These are phyloP conservation scores for Alfaro cultratus DNA, from an alignment of 2,797 vertebrate genomes.

Conservation along the genomic window DNA sequence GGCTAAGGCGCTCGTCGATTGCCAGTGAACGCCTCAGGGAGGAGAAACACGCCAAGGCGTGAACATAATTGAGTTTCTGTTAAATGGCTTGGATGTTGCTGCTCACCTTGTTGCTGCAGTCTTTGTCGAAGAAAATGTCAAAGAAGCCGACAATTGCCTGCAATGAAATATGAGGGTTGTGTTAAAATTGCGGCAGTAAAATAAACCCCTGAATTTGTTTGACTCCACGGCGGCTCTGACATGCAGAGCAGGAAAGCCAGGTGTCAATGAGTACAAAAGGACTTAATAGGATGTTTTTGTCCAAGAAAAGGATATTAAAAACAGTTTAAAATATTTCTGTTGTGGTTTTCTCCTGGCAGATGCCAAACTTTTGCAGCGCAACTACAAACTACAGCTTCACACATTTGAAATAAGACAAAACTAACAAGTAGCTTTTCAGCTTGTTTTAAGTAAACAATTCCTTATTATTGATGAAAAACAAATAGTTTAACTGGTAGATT, in stretches of 20 bases:
- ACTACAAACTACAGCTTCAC: neutral
- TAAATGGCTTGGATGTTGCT: conserved; percentile 62
- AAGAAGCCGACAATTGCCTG: conserved; percentile 96
- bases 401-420: too few relatives aligned
- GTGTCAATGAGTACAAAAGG: conserved; percentile 41
- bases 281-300: conserved; percentile 19
- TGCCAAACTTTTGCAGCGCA: neutral
- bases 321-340: neutral
- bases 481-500: too few relatives aligned
- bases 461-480: too few relatives aligned
- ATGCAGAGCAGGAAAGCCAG: conserved; percentile 9
- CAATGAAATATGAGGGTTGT: conserved; percentile 73
- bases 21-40: conserved; percentile 74
- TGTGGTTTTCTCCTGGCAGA: neutral
- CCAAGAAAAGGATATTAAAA: conserved; percentile 18
- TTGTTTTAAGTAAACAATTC: too few relatives aligned
- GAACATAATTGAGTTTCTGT: conserved; percentile 80
- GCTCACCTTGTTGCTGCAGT: conserved; percentile 90
- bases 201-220: conserved; percentile 73
- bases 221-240: conserved; percentile 45
- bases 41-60: conserved; percentile 73
- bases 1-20: conserved; percentile 67
- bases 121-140: conserved; percentile 93
- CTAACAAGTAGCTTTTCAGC: too few relatives aligned
- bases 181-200: conserved; percentile 77